Evolutionary conservation across 2,113 vertebrate species (phyloP), one percentile per base, ranked within the genome.

Genomic region (Alectura lathami): DNA sequence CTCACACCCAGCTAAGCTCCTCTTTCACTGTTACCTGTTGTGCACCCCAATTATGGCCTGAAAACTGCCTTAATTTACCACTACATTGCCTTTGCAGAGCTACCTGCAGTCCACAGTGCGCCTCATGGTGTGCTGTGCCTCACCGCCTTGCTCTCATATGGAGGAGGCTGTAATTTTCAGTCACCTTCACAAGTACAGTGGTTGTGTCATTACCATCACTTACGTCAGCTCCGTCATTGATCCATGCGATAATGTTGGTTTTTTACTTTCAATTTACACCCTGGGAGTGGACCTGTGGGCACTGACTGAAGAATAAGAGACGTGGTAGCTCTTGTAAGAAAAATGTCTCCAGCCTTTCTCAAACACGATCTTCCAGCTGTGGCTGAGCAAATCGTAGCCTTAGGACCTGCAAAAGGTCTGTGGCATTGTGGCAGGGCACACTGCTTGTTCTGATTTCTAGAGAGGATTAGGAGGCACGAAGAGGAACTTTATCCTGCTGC

Each of bases 41-140:
- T 6, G 59, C 27, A 36, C 32, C 68, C 50, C 64, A 11, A 0
- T 4, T 48, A 59, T 26, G 66, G 64, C 27, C 81, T 27, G 9
- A 48, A 68, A 36, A n/a, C 51, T 57, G 36, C 76, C 82, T 42
- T 3, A 1, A 5, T 83, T 45, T 47, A 38, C 66, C 17, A 1
- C 10, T 30, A 48, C 34, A 3, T 21, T 12, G 29, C 56, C 56
- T 29, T 48, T 36, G 20, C 24, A 40, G 73, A 48, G n/a, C 54
- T 83, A 2, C 24, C 2, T 6, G 51, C 42, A 29, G 70, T 4
- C 34, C 45, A 3, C 34, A 59, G 43, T 1, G 1, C 0, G 8
- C 59, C 42, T 18, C 51, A 22, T 1, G 3, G 56, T 0, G 1
- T 2, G 3, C 12, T 5, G 24, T 38, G 16, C 67, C 73, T 67